Conservation (phyloP, 92 coral and sea anemone genomes). For the Umimayanthus chanpuru region DNA sequence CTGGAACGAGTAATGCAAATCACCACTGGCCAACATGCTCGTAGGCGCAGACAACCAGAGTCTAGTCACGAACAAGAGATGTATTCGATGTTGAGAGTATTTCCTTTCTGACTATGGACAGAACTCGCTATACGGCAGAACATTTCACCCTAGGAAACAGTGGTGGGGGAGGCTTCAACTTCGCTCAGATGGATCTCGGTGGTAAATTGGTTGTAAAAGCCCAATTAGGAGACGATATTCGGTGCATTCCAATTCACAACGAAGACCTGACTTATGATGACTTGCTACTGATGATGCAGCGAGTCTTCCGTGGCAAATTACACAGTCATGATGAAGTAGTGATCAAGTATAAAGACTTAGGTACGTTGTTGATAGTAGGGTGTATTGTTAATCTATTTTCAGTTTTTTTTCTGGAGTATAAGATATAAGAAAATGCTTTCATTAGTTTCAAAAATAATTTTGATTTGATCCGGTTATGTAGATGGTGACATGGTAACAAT, state of each 20-base stretch:
- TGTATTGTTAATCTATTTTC: neutral
- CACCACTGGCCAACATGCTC: conserved; percentile 27
- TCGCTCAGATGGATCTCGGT: conserved; percentile 86
- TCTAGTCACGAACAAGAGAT: neutral
- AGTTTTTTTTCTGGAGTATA: neutral
- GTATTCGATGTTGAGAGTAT: conserved; percentile 1
- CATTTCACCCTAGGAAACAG: conserved; percentile 70
- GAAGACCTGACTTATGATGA: conserved; percentile 98
- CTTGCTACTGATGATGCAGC: conserved; percentile 94
- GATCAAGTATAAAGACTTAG: conserved; percentile 95
- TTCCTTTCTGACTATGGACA: conserved; percentile 11
- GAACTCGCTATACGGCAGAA: conserved; percentile 70
- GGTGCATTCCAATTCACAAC: conserved; percentile 98
- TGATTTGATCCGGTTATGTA: conserved; percentile 30
- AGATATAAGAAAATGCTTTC: neutral
- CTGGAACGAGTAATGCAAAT: conserved; percentile 22
- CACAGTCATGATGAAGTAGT: conserved; percentile 89
- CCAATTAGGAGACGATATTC: conserved; percentile 94
- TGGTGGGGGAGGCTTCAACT: conserved; percentile 69
- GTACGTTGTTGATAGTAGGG: conserved; percentile 33
- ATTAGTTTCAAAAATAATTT: too few relatives aligned
- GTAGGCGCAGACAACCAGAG: neutral
- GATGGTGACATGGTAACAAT: conserved; percentile 99
- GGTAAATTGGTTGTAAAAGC: conserved; percentile 94
- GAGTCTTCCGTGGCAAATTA: conserved; percentile 90